Evolutionary conservation across 2,113 vertebrate species (phyloP), one percentile per base, ranked within the genome.

Genomic region (Oenanthe melanoleuca): DNA sequence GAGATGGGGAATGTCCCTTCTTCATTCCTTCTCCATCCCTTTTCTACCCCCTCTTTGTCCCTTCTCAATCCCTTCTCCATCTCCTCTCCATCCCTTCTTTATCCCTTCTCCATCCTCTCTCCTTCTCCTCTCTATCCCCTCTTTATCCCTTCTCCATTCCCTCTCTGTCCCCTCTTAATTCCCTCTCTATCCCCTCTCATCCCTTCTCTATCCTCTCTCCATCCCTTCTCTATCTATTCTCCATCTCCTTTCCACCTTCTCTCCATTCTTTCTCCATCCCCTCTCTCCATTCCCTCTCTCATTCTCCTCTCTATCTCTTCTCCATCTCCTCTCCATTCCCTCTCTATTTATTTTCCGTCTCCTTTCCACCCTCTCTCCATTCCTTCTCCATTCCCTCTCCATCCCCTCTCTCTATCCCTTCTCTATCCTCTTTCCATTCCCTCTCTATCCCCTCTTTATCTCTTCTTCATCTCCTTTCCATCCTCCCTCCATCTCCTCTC

Each of bases 351-450:
- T 3, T 31, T 23, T 56, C 12, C 31, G 5, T 12, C 60, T 31
- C 14, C 11, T 50, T 6, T 50, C 49, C 25, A 50, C 16, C 50
- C 8, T 14, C 50, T 52, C 26, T 29, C 26, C 5, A 10, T 52
- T 15, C 50, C 8, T 2, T 28, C 26, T 52, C 3, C 2, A 52
- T 28, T 7, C 50, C 3, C 5, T 52, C 9, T 52, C 9, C 5
- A 28, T 17, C 26, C 15, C 5, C 6, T 44, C 44, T 50, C 14
- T 50, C 49, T 8, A 26, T 26, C 8, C 66, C 44, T 8, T 45
- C 28, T 52, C 33, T 2, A 1, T 38, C 63, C 34, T 24, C 6
- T 26, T 33, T 44, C 33, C 6, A 8, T 34, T 49, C 42, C 42
- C 24, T 40, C n/a, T 69, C 13, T 17, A 50, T 38, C 8, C 67